Evolutionary conservation across 2,797 vertebrate genomes (phyloP), one percentile per base, ranked within the genome.

Genomic region (Scolopax bukidnonensis): DNA sequence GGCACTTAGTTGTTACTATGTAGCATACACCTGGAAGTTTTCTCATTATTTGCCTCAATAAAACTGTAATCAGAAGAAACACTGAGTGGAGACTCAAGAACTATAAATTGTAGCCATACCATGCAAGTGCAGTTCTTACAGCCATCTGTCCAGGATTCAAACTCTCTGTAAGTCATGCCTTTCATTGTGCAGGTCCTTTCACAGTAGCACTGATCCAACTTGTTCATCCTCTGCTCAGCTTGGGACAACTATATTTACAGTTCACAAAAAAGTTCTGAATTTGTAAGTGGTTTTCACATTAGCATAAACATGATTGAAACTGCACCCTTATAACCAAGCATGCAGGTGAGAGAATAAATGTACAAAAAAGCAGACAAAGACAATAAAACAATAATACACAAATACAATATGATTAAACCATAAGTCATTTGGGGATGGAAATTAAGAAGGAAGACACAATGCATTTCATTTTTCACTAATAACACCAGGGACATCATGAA

Each of bases 101-200:
- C n/a, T n/a, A n/a, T n/a, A n/a, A 89, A 76, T 6, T 54, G 33
- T 90, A 96, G 87, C 76, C 99, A 53, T 98, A 99, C 99, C 98
- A 97, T 98, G 98, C 99, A 99, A 73, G 99, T 99, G 98, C 99
- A 99, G 98, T 99, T 99, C 98, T 98, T 99, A 97, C 99, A 99
- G 98, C 99, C 99, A 89, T 99, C 99, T 93, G 98, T 99, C 99
- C 99, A 99, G 91, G 98, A 98, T 93, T 99, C 99, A 81, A 99
- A 98, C 96, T 99, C 99, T 96, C 99, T 98, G 98, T 99, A 99
- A 97, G 98, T 98, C 82, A 91, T 97, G 93, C 99, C 99, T 97
- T 99, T 99, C 98, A 98, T 97, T 78, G 98, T 99, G 98, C 99
- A 99, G 84, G 99, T 99, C 97, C 99, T 98, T 97, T 99, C 99